These are phyloP conservation scores for Dinocampus coccinellae DNA, from an alignment of 2,888 invertebrate species.

Conservation along the genomic window DNA sequence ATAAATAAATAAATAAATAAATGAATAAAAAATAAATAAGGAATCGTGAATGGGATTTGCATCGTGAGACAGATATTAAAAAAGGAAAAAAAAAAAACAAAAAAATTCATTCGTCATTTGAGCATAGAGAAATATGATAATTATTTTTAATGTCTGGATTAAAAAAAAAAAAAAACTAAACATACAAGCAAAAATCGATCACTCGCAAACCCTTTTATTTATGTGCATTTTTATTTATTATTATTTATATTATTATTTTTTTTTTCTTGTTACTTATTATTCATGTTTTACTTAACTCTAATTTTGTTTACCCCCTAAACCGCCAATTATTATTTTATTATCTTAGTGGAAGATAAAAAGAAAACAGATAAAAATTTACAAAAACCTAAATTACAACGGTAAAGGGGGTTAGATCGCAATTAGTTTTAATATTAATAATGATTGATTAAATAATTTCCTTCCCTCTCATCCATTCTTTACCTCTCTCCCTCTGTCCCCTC, in stretches of 20 bases:
- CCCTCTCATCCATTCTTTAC: no score
- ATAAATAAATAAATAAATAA: no score
- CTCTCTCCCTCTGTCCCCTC: no score
- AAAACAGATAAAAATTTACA: conserved; percentile 4
- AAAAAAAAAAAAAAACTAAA: conserved; percentile 37
- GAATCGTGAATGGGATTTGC: conserved; percentile 29
- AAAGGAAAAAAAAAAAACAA: no score
- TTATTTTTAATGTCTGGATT: conserved; percentile 39
- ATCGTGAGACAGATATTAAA: conserved; percentile 34
- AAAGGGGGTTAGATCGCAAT: conserved; percentile 49
- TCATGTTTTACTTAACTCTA: conserved; percentile 60
- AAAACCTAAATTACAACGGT: conserved; percentile 22
- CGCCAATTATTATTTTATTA: conserved; percentile 33
- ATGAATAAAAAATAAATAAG: not conserved
- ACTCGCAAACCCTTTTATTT: conserved; percentile 65
- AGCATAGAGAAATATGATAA: conserved; percentile 31
- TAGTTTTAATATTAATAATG: conserved; percentile 56
- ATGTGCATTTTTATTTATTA: conserved; percentile 64
- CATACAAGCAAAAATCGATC: conserved; percentile 50
- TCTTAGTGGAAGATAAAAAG: not conserved
- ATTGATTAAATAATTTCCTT: conserved; percentile 43
- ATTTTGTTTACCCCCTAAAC: conserved; percentile 41
- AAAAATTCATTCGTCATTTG: conserved; percentile 30
- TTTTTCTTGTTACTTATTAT: conserved; percentile 63
- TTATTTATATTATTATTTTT: no score